A percentile compares a stretch with the other conserved stretches of the same genome.
phyloP scores from a whole-genome alignment of 2,113 vertebrate genomes.

The Forbesichthys papilliferus region DNA sequence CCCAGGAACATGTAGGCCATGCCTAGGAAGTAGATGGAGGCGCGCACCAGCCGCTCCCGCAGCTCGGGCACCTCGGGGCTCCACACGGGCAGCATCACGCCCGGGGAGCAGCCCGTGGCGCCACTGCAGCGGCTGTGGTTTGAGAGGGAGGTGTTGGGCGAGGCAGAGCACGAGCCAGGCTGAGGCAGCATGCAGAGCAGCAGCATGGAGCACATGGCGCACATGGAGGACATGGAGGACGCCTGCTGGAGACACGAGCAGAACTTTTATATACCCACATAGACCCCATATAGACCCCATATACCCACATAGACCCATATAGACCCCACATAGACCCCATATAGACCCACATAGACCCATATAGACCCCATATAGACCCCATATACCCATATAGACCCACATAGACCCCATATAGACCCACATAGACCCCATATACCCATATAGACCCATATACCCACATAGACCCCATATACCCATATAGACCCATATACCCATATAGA shows the following conservation, averaged over 20 bases:
- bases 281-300: no score
- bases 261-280: no score
- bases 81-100: conserved; percentile 93
- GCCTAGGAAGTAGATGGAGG: conserved; percentile 91
- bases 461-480: no score
- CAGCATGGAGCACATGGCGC: neutral
- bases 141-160: conserved; percentile 48
- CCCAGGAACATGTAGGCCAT: conserved; percentile 96
- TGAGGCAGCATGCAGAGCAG: neutral
- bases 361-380: no score
- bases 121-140: conserved; percentile 74
- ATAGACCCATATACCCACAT: no score
- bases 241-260: neutral
- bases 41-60: conserved; percentile 90
- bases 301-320: no score
- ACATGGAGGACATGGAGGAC: neutral
- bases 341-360: no score
- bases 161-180: neutral
- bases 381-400: no score
- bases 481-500: no score
- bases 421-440: no score
- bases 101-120: conserved; percentile 82
- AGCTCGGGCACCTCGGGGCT: conserved; percentile 84
- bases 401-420: no score
- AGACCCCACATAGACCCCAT: no score